Percentiles rank a stretch among this genome's conserved stretches.
Conservation (phyloP, 2,113 vertebrate species). For the Bombycilla garrulus region DNA sequence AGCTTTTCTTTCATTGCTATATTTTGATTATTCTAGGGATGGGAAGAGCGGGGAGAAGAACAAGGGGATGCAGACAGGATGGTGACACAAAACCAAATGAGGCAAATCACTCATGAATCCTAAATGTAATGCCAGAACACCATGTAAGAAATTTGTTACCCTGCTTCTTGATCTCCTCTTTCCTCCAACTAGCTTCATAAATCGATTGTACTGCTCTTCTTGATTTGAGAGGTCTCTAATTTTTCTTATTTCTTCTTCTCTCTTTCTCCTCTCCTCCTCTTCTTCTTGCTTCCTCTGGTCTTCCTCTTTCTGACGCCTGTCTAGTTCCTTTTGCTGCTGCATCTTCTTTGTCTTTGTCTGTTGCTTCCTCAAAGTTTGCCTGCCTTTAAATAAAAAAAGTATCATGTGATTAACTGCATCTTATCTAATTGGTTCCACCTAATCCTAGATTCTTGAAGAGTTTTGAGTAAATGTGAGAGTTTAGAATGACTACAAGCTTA, state of each 20-base stretch:
- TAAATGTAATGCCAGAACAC: neutral
- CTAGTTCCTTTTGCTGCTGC: conserved; percentile 86
- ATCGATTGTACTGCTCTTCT: conserved; percentile 97
- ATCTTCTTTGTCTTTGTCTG: conserved; percentile 87
- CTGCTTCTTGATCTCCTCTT: conserved; percentile 82
- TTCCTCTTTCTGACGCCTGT: conserved; percentile 83
- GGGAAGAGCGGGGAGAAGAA: neutral
- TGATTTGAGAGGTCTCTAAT: conserved; percentile 97
- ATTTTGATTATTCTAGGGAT: neutral
- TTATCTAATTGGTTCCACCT: neutral
- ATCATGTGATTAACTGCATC: neutral
- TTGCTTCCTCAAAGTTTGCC: conserved; percentile 87
- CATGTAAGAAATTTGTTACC: conserved; percentile 57
- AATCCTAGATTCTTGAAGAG: neutral
- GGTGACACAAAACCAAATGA: neutral
- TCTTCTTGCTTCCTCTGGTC: conserved; percentile 80
- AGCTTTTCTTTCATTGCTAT: neutral
- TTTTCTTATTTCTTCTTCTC: conserved; percentile 94
- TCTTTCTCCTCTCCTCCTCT: conserved; percentile 88
- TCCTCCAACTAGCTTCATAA: conserved; percentile 96
- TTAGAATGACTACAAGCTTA: neutral
- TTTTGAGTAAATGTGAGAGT: neutral
- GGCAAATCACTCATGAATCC: neutral
- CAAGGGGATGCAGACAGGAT: neutral
- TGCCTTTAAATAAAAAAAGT: conserved; percentile 68